Conservation (phyloP, 2,113 vertebrate genomes). For the Pelusios castaneus region DNA sequence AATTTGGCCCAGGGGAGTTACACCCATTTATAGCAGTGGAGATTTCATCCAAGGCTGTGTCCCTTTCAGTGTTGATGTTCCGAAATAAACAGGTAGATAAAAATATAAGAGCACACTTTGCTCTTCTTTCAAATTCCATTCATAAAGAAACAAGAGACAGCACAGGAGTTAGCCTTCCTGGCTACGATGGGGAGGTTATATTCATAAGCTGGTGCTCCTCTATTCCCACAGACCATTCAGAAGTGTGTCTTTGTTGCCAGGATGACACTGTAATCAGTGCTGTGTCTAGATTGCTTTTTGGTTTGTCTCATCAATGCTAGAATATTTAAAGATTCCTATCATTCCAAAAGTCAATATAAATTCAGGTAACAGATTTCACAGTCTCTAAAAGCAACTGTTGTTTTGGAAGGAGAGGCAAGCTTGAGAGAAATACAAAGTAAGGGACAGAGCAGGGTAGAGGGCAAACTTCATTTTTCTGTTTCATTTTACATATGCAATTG, state of each 20-base stretch:
- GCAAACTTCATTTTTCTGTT: background rate
- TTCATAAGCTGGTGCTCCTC: background rate
- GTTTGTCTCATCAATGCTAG: background rate
- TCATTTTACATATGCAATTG: background rate
- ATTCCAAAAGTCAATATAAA: conserved; percentile 56
- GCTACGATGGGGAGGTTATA: background rate
- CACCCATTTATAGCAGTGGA: background rate
- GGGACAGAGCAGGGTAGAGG: background rate
- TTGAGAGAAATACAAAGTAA: conserved; percentile 56
- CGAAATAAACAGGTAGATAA: background rate
- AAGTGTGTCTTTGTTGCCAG: background rate
- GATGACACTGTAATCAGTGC: background rate
- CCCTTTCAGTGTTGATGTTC: background rate
- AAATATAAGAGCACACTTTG: background rate
- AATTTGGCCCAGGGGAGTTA: background rate
- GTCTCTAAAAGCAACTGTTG: conserved; percentile 46
- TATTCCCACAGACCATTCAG: background rate
- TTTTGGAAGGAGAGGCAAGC: conserved; percentile 32
- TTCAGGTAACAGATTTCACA: conserved; percentile 62
- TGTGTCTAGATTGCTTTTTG: conserved; percentile 16
- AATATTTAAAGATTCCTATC: conserved; percentile 48
- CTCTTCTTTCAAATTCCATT: background rate
- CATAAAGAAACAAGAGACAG: background rate
- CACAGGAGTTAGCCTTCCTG: background rate
- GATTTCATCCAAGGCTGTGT: background rate